These are phyloP conservation scores for Zeuzera pyrina DNA, from an alignment of 2,888 invertebrate genomes.

Conservation along the genomic window DNA sequence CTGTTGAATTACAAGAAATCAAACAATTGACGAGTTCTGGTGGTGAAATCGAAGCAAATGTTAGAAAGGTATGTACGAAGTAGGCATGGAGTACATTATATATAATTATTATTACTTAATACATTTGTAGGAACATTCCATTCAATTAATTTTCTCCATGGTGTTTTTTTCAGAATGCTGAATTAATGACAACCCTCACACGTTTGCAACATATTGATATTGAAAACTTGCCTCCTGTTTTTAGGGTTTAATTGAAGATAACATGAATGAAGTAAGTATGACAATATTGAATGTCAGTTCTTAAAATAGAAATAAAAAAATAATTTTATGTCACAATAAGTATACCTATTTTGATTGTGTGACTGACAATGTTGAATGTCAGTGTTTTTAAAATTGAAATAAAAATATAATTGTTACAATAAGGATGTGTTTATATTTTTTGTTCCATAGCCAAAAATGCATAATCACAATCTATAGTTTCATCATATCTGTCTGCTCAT, in stretches of 20 bases:
- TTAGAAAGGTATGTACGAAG: conserved; percentile 33
- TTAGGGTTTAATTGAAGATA: neutral
- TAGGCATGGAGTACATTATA: neutral
- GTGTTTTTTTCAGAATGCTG: conserved; percentile 41
- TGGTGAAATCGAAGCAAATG: conserved; percentile 41
- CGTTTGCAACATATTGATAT: conserved; percentile 35
- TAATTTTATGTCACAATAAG: too few species aligned
- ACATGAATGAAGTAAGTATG: too few species aligned
- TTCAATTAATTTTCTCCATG: conserved; percentile 2
- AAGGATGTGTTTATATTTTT: too few species aligned
- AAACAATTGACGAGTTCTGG: conserved; percentile 39
- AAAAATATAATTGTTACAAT: too few species aligned
- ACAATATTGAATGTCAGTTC: too few species aligned
- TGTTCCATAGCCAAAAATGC: too few species aligned
- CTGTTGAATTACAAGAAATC: conserved; percentile 42
- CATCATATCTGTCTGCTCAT: too few species aligned
- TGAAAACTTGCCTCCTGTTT: conserved; percentile 28
- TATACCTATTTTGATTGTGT: too few species aligned
- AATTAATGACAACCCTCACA: conserved; percentile 32
- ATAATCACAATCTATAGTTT: too few species aligned
- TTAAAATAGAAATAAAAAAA: too few species aligned
- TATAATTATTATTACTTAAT: neutral
- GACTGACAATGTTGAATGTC: too few species aligned
- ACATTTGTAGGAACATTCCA: neutral
- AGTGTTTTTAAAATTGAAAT: too few species aligned